Evolutionary conservation across 2,797 vertebrate species (phyloP).

Genomic region (Anguilla megastoma): DNA sequence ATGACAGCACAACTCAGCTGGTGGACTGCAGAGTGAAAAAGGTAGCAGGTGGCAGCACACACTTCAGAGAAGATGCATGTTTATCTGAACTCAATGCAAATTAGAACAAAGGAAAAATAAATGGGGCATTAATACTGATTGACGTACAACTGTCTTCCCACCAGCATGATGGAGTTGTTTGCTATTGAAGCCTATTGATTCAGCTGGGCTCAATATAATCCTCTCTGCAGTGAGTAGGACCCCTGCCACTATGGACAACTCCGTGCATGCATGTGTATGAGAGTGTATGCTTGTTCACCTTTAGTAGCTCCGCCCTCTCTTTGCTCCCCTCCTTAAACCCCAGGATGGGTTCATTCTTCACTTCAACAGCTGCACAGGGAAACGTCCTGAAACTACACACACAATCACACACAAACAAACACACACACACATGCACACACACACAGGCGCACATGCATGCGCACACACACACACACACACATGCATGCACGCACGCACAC

Average conservation of each 20-base stretch:
- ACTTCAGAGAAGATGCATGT: background rate
- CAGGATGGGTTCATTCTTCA: slow-evolving; percentile 88
- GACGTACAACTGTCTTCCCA: background rate
- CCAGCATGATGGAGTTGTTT: background rate
- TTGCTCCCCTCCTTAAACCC: slow-evolving; percentile 78
- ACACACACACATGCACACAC: background rate
- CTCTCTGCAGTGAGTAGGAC: background rate
- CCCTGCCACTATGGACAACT: background rate
- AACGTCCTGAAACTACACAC: slow-evolving; percentile 71
- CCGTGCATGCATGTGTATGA: background rate
- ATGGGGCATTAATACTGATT: background rate
- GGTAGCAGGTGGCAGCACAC: background rate
- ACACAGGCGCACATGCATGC: background rate
- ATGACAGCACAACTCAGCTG: background rate
- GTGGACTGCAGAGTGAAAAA: background rate
- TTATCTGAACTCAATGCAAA: background rate
- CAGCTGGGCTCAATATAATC: slow-evolving; percentile 11
- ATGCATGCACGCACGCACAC: no score
- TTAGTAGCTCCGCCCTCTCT: slow-evolving; percentile 76
- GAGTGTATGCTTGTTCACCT: slow-evolving; percentile 69
- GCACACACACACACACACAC: background rate
- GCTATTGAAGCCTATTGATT: background rate
- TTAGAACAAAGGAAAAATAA: background rate
- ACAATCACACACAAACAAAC: background rate
- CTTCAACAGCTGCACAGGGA: slow-evolving; percentile 66